Evolutionary conservation across 1,140 invertebrate species (phyloP), one percentile per base, ranked within the genome.

Genomic region (Drosophila bocki): DNA sequence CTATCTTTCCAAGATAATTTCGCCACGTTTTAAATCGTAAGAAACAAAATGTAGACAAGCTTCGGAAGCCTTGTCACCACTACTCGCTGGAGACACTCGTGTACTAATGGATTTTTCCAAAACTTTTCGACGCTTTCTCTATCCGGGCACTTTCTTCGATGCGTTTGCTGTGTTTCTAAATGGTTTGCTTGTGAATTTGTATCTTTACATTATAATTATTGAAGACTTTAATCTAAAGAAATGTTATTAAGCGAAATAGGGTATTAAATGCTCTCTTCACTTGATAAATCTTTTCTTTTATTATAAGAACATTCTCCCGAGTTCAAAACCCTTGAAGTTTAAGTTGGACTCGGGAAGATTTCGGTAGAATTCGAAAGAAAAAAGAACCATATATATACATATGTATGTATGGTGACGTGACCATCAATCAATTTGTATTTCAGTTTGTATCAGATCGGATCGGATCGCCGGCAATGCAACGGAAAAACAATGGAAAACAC

Each of bases 361-460:
- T 22, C 51, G 12, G 32, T 37, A 61, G 26, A 63, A 63, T 63
- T 62, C 15, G 11, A 12, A 56, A n/a, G 33, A n/a, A 56, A 22
- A 57, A 33, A 13, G 12, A 33, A 13, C n/a, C 17, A 19, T 29
- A n/a, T n/a, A 22, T 0, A 1, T 29, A 29, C 1, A 7, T 33
- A 33, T 33, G 32, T 33, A 9, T 33, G 32, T 33, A 33, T 15
- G 37, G 53, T 63, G 61, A 63, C 61, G 53, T 59, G 61, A 45
- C 62, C 67, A 70, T 70, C 67, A 70, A 67, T 70, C 62, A 70
- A 70, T 26, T 45, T 53, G 41, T 33, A 29, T 67, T 64, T 62
- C 17, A 33, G 33, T 35, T n/a, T 22, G 45, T 22, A 39, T 39
- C 51, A 26, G 35, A n/a, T 54, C 33, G 50, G 0, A 29, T 32